Base-by-base conservation (phyloP, 2,888 invertebrate genomes). In the Andrena praecox region DNA sequence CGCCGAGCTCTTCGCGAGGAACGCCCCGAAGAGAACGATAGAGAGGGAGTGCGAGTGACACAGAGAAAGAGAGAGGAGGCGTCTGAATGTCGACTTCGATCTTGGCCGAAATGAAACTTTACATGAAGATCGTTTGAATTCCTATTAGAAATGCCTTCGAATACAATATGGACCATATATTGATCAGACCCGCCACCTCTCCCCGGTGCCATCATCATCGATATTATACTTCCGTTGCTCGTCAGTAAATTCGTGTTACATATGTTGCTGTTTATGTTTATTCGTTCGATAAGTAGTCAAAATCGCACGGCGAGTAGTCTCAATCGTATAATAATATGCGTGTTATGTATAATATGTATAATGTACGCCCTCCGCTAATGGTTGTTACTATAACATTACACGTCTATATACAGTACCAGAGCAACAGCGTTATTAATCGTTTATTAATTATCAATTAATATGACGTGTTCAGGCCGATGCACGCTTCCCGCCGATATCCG, bases 321-420 rank as follows among this genome's bases (percentile, higher is more conserved):
- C 56, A 66, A 29, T 69, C 62, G 52, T 60, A 60, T 83, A 62
- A 59, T 75, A 70, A 68, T 76, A n/a, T 75, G 27, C 69, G 52
- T 77, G 35, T 67, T 68, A 29, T 81, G 33, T 71, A 75, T 72
- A 77, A 70, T 71, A 70, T 71, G 68, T 74, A 60, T 76, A 72
- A 72, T 69, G 76, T 82, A 85, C 63, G 82, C 67, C 76, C 24
- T 56, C 74, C 60, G 64, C 82, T 84, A 86, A 87, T 86, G 79
- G 66, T 62, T 85, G 62, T 66, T 80, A 75, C 82, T 87, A 81
- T 85, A 85, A 86, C 80, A 80, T 83, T 90, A 90, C 90, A 91
- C 88, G 89, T 88, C 89, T 92, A 91, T 91, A 89, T 92, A 92
- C 90, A 91, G 79, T 91, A 70, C 35, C 90, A 88, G 89, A 92